Percentiles rank a stretch among this genome's conserved stretches.
These are phyloP conservation scores for Centropus bengalensis DNA, from an alignment of 2,113 vertebrate species.

Conservation along the genomic window DNA sequence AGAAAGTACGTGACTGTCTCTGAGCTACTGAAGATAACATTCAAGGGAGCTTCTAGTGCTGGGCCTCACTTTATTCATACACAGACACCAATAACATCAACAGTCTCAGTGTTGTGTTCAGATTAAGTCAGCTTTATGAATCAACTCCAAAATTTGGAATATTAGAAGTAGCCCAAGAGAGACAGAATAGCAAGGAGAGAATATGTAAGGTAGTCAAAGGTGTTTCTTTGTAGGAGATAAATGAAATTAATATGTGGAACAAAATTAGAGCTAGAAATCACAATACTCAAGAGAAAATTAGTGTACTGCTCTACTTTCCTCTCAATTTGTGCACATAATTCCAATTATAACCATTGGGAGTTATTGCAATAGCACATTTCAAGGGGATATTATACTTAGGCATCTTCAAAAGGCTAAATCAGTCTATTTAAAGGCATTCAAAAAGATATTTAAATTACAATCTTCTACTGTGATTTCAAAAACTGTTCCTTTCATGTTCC, in stretches of 20 bases:
- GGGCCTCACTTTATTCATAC: neutral
- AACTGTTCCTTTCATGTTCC: neutral
- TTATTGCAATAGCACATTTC: conserved; percentile 21
- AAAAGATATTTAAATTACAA: neutral
- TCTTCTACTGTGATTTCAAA: conserved; percentile 1
- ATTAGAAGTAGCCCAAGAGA: conserved; percentile 17
- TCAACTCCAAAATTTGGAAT: conserved; percentile 6
- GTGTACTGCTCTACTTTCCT: conserved; percentile 52
- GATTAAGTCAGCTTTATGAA: conserved; percentile 33
- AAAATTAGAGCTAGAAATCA: conserved; percentile 63
- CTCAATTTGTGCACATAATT: conserved; percentile 31
- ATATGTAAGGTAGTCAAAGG: neutral
- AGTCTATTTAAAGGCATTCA: neutral
- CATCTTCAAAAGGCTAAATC: conserved; percentile 10
- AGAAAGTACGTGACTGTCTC: neutral
- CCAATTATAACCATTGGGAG: conserved; percentile 3
- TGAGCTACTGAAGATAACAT: neutral
- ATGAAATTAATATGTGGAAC: conserved; percentile 51
- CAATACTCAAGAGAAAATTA: conserved; percentile 51
- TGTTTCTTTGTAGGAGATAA: conserved; percentile 33
- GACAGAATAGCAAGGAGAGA: neutral
- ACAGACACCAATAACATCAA: neutral
- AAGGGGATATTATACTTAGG: conserved; percentile 16
- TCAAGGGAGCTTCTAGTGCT: neutral
- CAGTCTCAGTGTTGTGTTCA: neutral